Conservation (phyloP, 2,797 vertebrate genomes). For the Furcifer pardalis region DNA sequence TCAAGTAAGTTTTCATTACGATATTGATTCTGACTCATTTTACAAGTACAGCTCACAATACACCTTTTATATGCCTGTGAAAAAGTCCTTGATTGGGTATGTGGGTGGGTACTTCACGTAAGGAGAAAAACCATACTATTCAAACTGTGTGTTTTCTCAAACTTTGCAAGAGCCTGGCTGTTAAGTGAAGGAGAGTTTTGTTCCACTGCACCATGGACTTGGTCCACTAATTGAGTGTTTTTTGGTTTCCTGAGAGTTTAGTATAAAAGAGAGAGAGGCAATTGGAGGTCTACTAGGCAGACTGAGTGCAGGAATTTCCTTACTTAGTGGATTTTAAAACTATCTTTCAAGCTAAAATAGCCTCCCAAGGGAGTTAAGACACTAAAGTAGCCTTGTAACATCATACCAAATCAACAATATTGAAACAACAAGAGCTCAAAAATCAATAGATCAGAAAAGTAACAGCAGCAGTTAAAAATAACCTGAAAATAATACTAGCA, state of each 20-base stretch:
- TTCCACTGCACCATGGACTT: neutral
- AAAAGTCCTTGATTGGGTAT: constrained; percentile 4
- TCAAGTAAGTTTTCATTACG: constrained; percentile 32
- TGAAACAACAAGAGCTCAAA: neutral
- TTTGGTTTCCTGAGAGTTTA: neutral
- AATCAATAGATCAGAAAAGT: neutral
- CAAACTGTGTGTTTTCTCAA: constrained; percentile 20
- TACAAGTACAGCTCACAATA: constrained; percentile 23
- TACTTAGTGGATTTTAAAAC: neutral
- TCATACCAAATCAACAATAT: neutral
- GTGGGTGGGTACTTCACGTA: constrained; percentile 12
- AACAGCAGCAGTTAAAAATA: neutral
- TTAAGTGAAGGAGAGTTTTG: neutral
- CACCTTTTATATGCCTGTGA: constrained; percentile 25
- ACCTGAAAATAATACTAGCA: neutral
- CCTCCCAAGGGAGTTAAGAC: neutral
- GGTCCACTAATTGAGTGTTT: neutral
- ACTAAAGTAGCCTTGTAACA: neutral
- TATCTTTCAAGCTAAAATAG: neutral
- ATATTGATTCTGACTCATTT: constrained; percentile 40
- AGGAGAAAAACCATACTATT: neutral
- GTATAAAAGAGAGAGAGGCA: neutral
- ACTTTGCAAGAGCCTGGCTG: neutral
- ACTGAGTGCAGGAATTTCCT: neutral
- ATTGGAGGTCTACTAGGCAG: neutral